Conservation (phyloP, 2,113 vertebrate genomes). For the Malurus elegans region DNA sequence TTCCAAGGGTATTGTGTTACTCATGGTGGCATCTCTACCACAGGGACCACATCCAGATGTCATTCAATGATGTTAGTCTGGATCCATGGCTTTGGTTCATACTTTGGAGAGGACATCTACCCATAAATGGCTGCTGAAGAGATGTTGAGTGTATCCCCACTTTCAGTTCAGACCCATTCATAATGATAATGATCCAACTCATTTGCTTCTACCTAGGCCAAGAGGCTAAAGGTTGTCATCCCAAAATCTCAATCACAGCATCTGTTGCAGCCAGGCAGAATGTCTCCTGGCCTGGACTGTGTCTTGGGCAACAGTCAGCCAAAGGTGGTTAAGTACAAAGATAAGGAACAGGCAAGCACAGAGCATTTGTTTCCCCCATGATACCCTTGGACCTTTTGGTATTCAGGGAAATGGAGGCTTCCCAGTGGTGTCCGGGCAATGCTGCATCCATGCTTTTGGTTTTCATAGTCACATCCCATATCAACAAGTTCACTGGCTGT, state of each 20-base stretch:
- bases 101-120: neutral
- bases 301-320: neutral
- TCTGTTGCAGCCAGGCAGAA: neutral
- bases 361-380: neutral
- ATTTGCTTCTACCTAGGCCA: neutral
- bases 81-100: neutral
- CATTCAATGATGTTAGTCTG: neutral
- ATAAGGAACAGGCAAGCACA: neutral
- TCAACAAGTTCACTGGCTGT: neutral
- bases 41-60: neutral
- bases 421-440: neutral
- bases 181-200: neutral
- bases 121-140: neutral
- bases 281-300: neutral
- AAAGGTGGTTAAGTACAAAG: neutral
- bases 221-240: neutral
- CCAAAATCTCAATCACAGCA: neutral
- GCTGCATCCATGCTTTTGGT: neutral
- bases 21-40: neutral
- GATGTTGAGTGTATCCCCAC: accelerated
- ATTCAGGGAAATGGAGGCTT: neutral
- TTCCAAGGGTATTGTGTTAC: neutral
- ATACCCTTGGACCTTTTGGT: neutral
- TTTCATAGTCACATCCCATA: neutral
- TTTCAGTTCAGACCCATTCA: neutral